A percentile compares a stretch with the other conserved stretches of the same genome.
These are phyloP conservation scores for Syritta pipiens DNA, from an alignment of 2,888 invertebrate species.

Conservation along the genomic window DNA sequence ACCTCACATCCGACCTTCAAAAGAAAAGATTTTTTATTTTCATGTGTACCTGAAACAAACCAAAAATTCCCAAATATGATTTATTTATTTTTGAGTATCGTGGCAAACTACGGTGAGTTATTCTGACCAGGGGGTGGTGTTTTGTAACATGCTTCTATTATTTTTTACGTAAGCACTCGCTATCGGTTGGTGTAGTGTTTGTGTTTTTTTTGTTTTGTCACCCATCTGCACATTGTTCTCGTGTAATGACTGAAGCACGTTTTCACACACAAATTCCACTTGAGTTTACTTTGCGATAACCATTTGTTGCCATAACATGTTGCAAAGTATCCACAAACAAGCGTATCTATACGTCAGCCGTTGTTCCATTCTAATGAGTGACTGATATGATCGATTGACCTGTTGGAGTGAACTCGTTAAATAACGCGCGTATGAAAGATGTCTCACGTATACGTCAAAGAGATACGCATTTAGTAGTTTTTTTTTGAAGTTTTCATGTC, in stretches of 20 bases:
- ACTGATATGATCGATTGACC: slow-evolving; percentile 47
- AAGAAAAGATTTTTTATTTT: slow-evolving; percentile 27
- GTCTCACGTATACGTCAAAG: slow-evolving; percentile 42
- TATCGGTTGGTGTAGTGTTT: slow-evolving; percentile 36
- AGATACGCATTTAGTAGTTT: not conserved
- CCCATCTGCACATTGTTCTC: too few relatives aligned
- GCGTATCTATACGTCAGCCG: too few relatives aligned
- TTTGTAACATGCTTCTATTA: not conserved
- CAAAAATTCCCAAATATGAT: slow-evolving; percentile 73
- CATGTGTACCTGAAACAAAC: slow-evolving; percentile 48
- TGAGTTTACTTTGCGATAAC: slow-evolving; percentile 3
- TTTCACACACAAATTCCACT: not conserved
- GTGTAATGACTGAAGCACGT: too few relatives aligned
- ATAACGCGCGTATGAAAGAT: slow-evolving; percentile 6
- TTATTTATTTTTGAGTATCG: slow-evolving; percentile 78
- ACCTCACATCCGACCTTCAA: slow-evolving; percentile 41
- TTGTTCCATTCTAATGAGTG: not conserved
- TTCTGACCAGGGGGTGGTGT: not conserved
- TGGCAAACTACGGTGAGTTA: slow-evolving; percentile 79
- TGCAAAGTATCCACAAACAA: not conserved
- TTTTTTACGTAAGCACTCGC: slow-evolving; percentile 36
- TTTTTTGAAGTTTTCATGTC: not conserved
- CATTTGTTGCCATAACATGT: not conserved
- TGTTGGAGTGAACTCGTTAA: slow-evolving; percentile 25
- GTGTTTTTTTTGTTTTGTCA: too few relatives aligned